A percentile compares a stretch with the other conserved stretches of the same genome.
phyloP scores from a whole-genome alignment of 1,140 invertebrate species.

The Thereuonema tuberculata region DNA sequence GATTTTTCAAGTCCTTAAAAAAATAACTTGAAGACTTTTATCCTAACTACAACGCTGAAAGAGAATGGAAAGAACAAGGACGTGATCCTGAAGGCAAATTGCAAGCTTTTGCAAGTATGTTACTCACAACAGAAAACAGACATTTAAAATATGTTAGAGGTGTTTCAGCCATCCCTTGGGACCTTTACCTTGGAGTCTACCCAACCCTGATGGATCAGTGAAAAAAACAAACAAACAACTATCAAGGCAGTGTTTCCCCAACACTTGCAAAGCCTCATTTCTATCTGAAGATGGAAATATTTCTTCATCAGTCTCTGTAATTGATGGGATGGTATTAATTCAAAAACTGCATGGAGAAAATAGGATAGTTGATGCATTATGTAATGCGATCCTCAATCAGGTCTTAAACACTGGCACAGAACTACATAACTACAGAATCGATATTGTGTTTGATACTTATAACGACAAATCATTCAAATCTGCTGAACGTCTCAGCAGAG shows the following conservation, averaged over 20 bases:
- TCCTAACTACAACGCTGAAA: not conserved
- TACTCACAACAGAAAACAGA: not conserved
- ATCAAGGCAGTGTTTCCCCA: slow-evolving; percentile 9
- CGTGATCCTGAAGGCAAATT: not conserved
- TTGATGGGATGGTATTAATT: slow-evolving; percentile 14
- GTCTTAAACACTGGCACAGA: too few relatives aligned
- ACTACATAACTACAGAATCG: not conserved
- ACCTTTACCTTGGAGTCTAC: too few relatives aligned
- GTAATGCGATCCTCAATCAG: too few relatives aligned
- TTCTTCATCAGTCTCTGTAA: slow-evolving; percentile 1
- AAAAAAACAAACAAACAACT: too few relatives aligned
- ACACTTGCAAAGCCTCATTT: not conserved
- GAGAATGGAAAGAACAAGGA: not conserved
- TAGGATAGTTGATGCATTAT: not conserved
- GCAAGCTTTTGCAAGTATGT: not conserved
- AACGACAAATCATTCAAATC: too few relatives aligned
- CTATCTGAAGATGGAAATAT: too few relatives aligned
- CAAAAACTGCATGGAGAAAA: too few relatives aligned
- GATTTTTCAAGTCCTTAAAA: not conserved
- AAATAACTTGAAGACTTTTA: too few relatives aligned
- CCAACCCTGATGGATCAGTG: slow-evolving; percentile 8
- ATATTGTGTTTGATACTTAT: too few relatives aligned
- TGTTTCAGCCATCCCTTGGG: slow-evolving; percentile 7
- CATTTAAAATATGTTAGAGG: not conserved
- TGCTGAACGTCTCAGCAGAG: not conserved